Base-by-base conservation (phyloP, 1,140 invertebrate species). In the Matsumurasca onukii region DNA sequence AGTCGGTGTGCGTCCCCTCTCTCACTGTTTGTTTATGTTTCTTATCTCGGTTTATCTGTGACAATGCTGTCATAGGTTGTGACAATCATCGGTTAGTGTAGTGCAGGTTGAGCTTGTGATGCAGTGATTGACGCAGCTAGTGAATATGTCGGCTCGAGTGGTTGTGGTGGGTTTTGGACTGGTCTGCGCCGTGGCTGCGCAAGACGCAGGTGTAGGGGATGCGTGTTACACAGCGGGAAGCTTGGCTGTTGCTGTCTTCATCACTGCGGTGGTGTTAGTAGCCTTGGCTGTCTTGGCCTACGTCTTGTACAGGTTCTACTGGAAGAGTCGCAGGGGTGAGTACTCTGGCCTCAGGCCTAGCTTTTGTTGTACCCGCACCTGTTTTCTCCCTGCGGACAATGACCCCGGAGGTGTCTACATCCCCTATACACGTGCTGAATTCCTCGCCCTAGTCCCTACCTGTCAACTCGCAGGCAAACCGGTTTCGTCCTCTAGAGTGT, bases 241-340 rank as follows among this genome's bases (percentile, higher is more conserved):
- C 45, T 9, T 69, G 25, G 39, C 65, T 25, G 61, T 39, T 31
- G 59, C 68, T 17, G 61, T 69, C 30, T 39, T 69, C 22, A 25
- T 31, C 45, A 63, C 68, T n/a, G n/a, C 65, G 15, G 27, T 64
- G 31, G 68, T 52, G 17, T 48, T 48, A 15, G 12, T 69, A 3
- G 45, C 29, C 13, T 12, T 52, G n/a, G 30, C 57, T 20, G 45
- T 62, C 22, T 27, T 69, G 45, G 68, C 39, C 61, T 69, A 69
- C 61, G 30, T 69, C 55, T 20, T 69, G 27, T 69, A 62, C 61
- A 69, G 61, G 52, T 69, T 64, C 59, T 69, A 69, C 59, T 69
- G 68, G 68, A 64, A 34, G 39, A 52, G 61, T 20, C 25, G 68
- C 17, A 62, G 62, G 59, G 68, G 68, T 69, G 30, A 64, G 68